Evolutionary conservation across 2,113 vertebrate genomes (phyloP).

Genomic region (Platichthys stellatus): DNA sequence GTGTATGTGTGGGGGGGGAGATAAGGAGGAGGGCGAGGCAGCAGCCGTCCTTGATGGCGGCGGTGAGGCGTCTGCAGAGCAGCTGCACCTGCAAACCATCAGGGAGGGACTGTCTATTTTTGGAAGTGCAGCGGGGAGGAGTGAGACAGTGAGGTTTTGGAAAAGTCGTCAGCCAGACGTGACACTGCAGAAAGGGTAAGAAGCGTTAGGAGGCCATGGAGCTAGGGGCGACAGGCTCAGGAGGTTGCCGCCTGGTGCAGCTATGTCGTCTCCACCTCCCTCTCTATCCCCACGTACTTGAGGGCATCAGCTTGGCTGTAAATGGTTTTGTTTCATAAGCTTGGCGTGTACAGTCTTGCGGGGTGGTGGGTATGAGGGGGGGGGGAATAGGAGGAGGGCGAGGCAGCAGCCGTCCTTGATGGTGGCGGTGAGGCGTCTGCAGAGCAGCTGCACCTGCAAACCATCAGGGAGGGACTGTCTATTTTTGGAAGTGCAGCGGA

Average conservation of each 20-base stretch:
- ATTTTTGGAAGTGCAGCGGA: conserved; percentile 65
- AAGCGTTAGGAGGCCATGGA: conserved; percentile 46
- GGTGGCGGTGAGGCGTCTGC: conserved; percentile 29
- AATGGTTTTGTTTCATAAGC: conserved; percentile 64
- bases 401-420: conserved; percentile 31
- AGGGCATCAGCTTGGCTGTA: conserved; percentile 99
- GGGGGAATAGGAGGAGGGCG: conserved; percentile 18
- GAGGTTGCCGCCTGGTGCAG: conserved; percentile 37
- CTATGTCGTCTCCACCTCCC: conserved; percentile 91
- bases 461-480: conserved; percentile 40
- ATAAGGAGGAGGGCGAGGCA: conserved; percentile 14
- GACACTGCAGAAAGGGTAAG: conserved; percentile 43
- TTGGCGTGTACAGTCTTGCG: conserved; percentile 51
- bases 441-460: conserved; percentile 53
- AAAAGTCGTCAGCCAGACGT: conserved; percentile 32
- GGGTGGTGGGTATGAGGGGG: conserved; percentile 20
- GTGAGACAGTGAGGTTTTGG: conserved; percentile 34
- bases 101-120: conserved; percentile 56
- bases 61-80: conserved; percentile 34
- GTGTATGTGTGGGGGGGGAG: conserved; percentile 25
- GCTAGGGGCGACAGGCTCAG: conserved; percentile 7
- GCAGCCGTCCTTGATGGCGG: conserved; percentile 24
- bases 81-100: conserved; percentile 50
- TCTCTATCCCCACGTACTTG: conserved; percentile 98
- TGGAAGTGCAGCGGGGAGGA: conserved; percentile 57